Percentiles rank a stretch among this genome's conserved stretches.
These are phyloP conservation scores for Drosophila paramelanica DNA, from an alignment of 2,888 invertebrate genomes.

Conservation along the genomic window DNA sequence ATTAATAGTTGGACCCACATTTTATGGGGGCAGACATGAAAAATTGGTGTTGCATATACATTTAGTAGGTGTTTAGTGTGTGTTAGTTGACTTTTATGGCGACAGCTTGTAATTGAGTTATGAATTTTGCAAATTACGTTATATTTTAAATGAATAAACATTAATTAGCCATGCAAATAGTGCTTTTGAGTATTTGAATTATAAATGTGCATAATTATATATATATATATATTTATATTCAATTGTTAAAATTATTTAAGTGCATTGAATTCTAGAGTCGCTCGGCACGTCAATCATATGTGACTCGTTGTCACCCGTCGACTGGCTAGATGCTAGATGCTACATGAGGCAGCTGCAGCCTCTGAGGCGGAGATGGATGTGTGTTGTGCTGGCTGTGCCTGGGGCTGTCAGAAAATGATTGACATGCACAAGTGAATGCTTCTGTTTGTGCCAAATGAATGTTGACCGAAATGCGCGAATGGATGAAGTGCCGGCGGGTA, in stretches of 20 bases:
- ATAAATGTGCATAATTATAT: not conserved
- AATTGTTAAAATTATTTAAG: slow-evolving; percentile 8
- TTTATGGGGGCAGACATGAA: slow-evolving; percentile 34
- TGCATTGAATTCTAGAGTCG: slow-evolving; percentile 7
- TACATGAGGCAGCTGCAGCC: slow-evolving; percentile 26
- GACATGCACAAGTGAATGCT: slow-evolving; percentile 75
- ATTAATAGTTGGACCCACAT: slow-evolving; percentile 60
- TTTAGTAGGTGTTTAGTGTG: slow-evolving; percentile 21
- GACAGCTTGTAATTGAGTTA: slow-evolving; percentile 64
- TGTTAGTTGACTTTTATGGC: slow-evolving; percentile 20
- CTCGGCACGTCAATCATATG: slow-evolving; percentile 60
- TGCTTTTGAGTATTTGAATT: slow-evolving; percentile 5
- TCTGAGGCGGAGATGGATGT: slow-evolving; percentile 48
- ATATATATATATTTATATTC: not conserved
- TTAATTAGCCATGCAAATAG: slow-evolving; percentile 58
- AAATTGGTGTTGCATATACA: slow-evolving; percentile 35
- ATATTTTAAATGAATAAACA: slow-evolving; percentile 36
- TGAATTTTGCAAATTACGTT: slow-evolving; percentile 25
- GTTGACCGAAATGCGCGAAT: slow-evolving; percentile 61
- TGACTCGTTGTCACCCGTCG: slow-evolving; percentile 42
- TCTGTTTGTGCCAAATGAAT: slow-evolving; percentile 54
- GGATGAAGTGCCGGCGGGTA: not conserved
- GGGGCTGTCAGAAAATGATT: slow-evolving; percentile 72
- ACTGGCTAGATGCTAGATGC: slow-evolving; percentile 5
- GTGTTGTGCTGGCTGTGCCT: slow-evolving; percentile 50